These are phyloP conservation scores for Drosophila pectinifera DNA, from an alignment of 1,140 invertebrate genomes.

Conservation along the genomic window DNA sequence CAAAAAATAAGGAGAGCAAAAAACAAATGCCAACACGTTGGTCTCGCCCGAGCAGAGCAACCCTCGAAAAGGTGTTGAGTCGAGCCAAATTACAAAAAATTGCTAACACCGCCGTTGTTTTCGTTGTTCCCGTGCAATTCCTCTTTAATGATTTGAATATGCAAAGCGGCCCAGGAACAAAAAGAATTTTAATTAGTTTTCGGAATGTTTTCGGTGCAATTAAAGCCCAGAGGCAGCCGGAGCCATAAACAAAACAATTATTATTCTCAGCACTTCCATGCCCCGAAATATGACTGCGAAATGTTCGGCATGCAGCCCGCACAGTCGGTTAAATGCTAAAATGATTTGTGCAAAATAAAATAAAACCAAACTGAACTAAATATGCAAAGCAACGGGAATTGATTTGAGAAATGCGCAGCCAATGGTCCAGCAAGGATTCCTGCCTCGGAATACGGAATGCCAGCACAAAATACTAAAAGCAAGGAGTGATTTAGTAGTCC, in stretches of 20 bases:
- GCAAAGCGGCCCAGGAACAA: conserved; percentile 34
- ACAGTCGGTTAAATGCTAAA: conserved; percentile 33
- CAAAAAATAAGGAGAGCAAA: conserved; percentile 15
- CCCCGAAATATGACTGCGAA: conserved; percentile 7
- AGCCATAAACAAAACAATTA: conserved; percentile 67
- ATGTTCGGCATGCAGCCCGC: conserved; percentile 20
- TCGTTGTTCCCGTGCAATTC: conserved; percentile 43
- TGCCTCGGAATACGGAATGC: background rate
- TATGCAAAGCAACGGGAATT: conserved; percentile 42
- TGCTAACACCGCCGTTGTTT: conserved; percentile 26
- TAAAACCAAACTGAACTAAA: conserved; percentile 25
- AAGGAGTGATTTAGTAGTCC: no score
- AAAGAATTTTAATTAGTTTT: conserved; percentile 78
- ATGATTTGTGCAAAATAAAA: conserved; percentile 24
- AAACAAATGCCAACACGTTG: conserved; percentile 72
- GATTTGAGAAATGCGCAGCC: conserved; percentile 32
- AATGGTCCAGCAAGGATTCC: conserved; percentile 17
- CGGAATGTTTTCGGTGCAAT: conserved; percentile 44
- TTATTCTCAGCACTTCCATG: conserved; percentile 25
- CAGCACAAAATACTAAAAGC: background rate
- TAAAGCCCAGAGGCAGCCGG: conserved; percentile 31
- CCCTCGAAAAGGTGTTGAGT: conserved; percentile 71
- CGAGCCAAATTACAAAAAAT: conserved; percentile 61
- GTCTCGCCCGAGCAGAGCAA: conserved; percentile 16
- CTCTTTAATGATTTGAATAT: conserved; percentile 70